Percentiles rank a stretch among this genome's conserved stretches.
Conservation (phyloP, 1,140 invertebrate genomes). For the Drosophila chauvacae region DNA sequence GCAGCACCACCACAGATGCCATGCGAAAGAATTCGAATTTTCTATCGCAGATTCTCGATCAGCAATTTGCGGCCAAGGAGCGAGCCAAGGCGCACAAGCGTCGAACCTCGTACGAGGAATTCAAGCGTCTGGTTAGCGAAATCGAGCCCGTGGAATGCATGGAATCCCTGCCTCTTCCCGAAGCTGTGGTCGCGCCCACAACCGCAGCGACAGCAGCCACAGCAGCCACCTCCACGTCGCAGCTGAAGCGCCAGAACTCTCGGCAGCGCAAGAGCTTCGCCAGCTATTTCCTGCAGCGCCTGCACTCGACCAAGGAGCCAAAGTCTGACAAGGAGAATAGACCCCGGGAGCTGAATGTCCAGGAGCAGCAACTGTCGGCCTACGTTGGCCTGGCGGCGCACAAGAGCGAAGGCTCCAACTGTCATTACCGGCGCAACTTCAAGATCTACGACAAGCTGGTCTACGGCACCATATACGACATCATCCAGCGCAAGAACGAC, state of each 20-base stretch:
- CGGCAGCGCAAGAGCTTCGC: slow-evolving; percentile 81
- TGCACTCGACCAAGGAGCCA: slow-evolving; percentile 63
- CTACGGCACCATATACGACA: slow-evolving; percentile 84
- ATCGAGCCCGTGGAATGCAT: slow-evolving; percentile 62
- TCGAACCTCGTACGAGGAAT: slow-evolving; percentile 84
- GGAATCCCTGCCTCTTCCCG: neutral
- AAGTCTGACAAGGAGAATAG: slow-evolving; percentile 56
- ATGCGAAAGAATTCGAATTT: slow-evolving; percentile 84
- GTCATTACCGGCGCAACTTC: slow-evolving; percentile 72
- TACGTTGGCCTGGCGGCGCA: slow-evolving; percentile 32
- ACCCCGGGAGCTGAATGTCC: slow-evolving; percentile 16
- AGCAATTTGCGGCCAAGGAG: slow-evolving; percentile 75
- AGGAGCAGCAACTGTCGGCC: slow-evolving; percentile 54
- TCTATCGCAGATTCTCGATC: slow-evolving; percentile 84
- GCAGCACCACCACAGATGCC: slow-evolving; percentile 66
- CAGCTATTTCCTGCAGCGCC: slow-evolving; percentile 72
- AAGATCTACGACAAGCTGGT: slow-evolving; percentile 83
- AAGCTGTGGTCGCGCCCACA: slow-evolving; percentile 21
- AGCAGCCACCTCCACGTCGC: slow-evolving; percentile 33
- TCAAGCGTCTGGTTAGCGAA: slow-evolving; percentile 80
- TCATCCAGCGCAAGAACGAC: slow-evolving; percentile 83
- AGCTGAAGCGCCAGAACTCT: slow-evolving; percentile 79
- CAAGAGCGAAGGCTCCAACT: slow-evolving; percentile 15
- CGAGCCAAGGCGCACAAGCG: slow-evolving; percentile 81
- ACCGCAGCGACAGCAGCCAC: slow-evolving; percentile 7